phyloP scores from a whole-genome alignment of 2,113 vertebrate genomes.

The Meleagris gallopavo region DNA sequence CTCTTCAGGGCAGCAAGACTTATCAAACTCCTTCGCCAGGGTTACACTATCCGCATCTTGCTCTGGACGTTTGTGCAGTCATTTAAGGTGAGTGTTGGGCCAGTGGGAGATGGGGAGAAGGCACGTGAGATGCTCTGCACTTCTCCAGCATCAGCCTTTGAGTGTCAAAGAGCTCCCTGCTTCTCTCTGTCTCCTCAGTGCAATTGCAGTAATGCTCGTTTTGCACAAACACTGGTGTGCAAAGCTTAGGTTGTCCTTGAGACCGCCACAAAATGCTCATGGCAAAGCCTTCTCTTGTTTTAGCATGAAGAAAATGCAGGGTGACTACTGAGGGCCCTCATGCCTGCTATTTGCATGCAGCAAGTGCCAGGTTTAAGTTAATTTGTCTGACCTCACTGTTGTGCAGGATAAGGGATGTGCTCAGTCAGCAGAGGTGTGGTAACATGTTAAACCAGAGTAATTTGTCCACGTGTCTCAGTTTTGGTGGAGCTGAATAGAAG shows the following conservation, averaged over 20 bases:
- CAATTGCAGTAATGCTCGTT: not conserved
- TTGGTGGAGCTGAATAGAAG: not conserved
- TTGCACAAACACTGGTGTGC: not conserved
- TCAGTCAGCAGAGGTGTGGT: not conserved
- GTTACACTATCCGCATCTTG: conserved; percentile 97
- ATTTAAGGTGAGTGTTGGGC: conserved; percentile 86
- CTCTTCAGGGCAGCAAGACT: conserved; percentile 94
- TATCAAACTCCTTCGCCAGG: conserved; percentile 94
- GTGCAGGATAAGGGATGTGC: not conserved
- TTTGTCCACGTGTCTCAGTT: not conserved
- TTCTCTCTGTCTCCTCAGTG: rapidly evolving
- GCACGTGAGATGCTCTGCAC: rapidly evolving
- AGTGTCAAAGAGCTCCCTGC: not conserved
- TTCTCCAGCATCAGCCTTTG: rapidly evolving
- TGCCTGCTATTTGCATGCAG: not conserved
- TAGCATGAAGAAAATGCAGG: rapidly evolving
- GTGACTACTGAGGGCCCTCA: not conserved
- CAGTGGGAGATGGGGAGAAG: not conserved
- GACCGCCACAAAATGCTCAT: not conserved
- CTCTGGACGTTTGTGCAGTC: conserved; percentile 98
- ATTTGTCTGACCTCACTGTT: not conserved
- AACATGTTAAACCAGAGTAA: not conserved
- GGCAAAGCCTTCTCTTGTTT: not conserved
- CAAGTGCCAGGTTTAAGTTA: not conserved
- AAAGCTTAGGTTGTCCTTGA: not conserved